Evolutionary conservation across 2,797 vertebrate genomes (phyloP).

Genomic region (Acrossocheilus fasciatus): DNA sequence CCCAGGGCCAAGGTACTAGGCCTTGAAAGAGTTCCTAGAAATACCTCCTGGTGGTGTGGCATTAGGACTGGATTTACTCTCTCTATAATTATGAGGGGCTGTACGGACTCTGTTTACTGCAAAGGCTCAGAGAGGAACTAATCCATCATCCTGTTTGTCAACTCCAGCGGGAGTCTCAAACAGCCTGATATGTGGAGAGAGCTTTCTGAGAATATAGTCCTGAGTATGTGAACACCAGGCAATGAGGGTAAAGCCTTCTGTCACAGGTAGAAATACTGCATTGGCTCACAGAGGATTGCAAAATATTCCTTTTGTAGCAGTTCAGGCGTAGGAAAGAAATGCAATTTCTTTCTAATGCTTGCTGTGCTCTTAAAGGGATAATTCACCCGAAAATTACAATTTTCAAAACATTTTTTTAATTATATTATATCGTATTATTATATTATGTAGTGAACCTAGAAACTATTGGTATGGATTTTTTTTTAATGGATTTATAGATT

Average conservation of each 20-base stretch:
- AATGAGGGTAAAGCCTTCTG: slow-evolving; percentile 1
- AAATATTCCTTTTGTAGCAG: slow-evolving; percentile 5
- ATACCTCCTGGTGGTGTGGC: slow-evolving; percentile 29
- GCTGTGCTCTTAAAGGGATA: background rate
- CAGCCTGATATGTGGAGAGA: slow-evolving; percentile 36
- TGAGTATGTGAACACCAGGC: slow-evolving; percentile 18
- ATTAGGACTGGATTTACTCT: slow-evolving; percentile 36
- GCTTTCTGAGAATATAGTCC: slow-evolving; percentile 31
- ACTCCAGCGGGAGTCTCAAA: slow-evolving; percentile 51
- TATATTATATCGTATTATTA: background rate
- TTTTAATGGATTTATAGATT: background rate
- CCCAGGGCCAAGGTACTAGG: slow-evolving; percentile 1
- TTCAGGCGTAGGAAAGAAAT: slow-evolving; percentile 14
- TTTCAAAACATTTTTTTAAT: background rate
- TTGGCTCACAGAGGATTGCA: slow-evolving; percentile 36
- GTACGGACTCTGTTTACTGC: slow-evolving; percentile 52
- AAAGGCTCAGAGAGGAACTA: slow-evolving; percentile 45
- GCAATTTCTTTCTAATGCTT: background rate
- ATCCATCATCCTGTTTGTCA: slow-evolving; percentile 59
- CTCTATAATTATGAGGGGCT: slow-evolving; percentile 54
- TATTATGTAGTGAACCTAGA: background rate
- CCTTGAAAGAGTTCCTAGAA: slow-evolving; percentile 41
- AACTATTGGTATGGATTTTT: background rate
- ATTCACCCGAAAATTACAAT: background rate
- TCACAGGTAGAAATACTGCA: slow-evolving; percentile 16